Conservation (phyloP, 2,113 vertebrate species). For the Poecilia latipinna region DNA sequence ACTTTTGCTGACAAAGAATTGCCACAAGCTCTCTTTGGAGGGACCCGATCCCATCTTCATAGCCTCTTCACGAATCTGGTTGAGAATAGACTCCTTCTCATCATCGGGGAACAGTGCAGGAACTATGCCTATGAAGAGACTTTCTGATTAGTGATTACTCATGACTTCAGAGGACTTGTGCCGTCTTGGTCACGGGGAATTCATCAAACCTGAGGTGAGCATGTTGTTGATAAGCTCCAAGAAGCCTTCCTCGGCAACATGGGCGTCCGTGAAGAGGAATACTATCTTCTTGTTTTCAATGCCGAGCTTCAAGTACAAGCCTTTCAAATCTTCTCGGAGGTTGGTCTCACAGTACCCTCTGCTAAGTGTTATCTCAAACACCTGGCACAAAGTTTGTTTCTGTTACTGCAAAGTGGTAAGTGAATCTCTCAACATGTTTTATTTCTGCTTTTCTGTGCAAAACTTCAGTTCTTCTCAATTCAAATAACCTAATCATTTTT, state of each 20-base stretch:
- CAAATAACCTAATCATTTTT: not conserved
- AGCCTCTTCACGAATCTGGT: constrained; percentile 87
- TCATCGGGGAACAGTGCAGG: constrained; percentile 94
- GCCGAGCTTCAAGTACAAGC: constrained; percentile 88
- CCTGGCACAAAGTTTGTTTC: constrained; percentile 69
- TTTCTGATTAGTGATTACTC: not conserved
- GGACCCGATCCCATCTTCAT: constrained; percentile 79
- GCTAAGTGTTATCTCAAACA: constrained; percentile 92
- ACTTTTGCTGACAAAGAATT: constrained; percentile 92
- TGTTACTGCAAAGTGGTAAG: not conserved
- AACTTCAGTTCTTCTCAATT: not conserved
- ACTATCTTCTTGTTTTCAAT: constrained; percentile 88
- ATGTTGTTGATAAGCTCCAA: constrained; percentile 98
- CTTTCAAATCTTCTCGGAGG: constrained; percentile 92
- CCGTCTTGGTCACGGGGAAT: not conserved
- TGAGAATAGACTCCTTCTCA: constrained; percentile 88
- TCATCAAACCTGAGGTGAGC: constrained; percentile 90
- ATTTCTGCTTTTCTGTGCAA: not conserved
- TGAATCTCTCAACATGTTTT: not conserved
- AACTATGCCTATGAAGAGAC: constrained; percentile 85
- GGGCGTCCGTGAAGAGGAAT: constrained; percentile 93
- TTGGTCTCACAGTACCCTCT: constrained; percentile 88
- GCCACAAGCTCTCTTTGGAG: constrained; percentile 93
- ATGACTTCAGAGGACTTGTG: constrained; percentile 11
- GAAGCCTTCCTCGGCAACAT: constrained; percentile 94